phyloP scores from a whole-genome alignment of 2,113 vertebrate species.

The Australoheros scitulus region DNA sequence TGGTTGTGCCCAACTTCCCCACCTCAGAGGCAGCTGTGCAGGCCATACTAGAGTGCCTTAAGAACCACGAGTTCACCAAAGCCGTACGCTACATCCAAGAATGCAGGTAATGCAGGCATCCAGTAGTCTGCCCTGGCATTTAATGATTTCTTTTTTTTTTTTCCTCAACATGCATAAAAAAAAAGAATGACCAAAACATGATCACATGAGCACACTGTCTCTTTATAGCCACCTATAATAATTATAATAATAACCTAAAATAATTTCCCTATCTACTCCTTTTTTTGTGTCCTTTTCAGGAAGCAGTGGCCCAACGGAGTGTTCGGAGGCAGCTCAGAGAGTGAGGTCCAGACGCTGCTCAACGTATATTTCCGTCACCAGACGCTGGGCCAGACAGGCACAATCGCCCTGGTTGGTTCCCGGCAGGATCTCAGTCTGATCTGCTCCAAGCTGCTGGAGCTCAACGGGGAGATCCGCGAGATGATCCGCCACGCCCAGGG shows the following conservation, averaged over 20 bases:
- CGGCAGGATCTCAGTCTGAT: conserved; percentile 94
- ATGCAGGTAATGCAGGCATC: conserved; percentile 82
- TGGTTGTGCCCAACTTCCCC: conserved; percentile 83
- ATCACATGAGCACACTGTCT: background rate
- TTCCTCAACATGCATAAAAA: background rate
- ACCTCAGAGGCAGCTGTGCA: conserved; percentile 94
- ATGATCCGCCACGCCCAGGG: conserved; percentile 97
- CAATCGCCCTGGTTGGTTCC: conserved; percentile 96
- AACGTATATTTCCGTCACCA: conserved; percentile 98
- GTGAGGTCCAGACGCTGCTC: conserved; percentile 96
- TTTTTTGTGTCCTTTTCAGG: conserved; percentile 74
- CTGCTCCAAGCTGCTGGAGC: conserved; percentile 94
- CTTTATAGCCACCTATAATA: background rate
- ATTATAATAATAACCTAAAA: background rate
- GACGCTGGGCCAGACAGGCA: conserved; percentile 96
- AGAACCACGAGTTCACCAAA: conserved; percentile 91
- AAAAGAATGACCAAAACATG: background rate
- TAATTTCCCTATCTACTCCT: background rate
- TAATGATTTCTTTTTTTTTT: background rate
- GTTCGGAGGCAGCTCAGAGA: conserved; percentile 93
- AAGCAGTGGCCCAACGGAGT: conserved; percentile 94
- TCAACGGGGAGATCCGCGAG: conserved; percentile 96
- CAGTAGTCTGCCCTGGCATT: background rate
- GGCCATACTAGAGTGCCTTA: conserved; percentile 94
- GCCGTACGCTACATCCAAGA: conserved; percentile 92